Base-by-base conservation (phyloP, 2,113 vertebrate genomes). In the Podarcis muralis region DNA sequence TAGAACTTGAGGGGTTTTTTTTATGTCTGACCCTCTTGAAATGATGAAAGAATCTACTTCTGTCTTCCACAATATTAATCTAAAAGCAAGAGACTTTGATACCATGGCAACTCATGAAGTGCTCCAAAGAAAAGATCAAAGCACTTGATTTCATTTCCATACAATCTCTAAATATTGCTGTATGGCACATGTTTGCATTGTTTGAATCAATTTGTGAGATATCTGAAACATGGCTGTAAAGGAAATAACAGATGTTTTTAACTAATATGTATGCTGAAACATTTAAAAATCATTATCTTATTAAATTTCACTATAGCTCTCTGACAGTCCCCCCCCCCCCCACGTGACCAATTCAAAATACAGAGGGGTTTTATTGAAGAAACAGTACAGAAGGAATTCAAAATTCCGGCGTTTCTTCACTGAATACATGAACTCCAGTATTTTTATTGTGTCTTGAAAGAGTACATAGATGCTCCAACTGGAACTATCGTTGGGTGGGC, bases 61-160 rank as follows among this genome's bases (percentile, higher is more conserved):
- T 91, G 83, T 94, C 92, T 91, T 84, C 79, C 35, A 68, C 23
- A 89, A 82, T 88, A 40, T 90, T 0, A 85, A 18, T 88, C 79
- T 88, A 92, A 89, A 93, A 92, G 91, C 88, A 93, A 68, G 71
- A 89, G 69, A 84, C 83, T 88, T 43, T 90, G 93, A 86, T 91
- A 80, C 93, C 89, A 94, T 95, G 90, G 83, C 74, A 92, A 95
- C 92, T 86, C 48, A 91, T 30, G 78, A 91, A 95, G 94, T 92
- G 40, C 90, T 89, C 27, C 89, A 94, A 94, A 88, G 90, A 88
- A 85, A 91, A 93, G 89, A 93, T 93, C 81, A 92, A 91, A 95
- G 91, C 89, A 65, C 30, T 83, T 85, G 5, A 88, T 93, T 95
- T 93, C 43, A 82, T 87, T 95, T 92, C 83, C 91, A 93, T 90